phyloP scores from a whole-genome alignment of 2,888 invertebrate species.

The Rapana venosa region DNA sequence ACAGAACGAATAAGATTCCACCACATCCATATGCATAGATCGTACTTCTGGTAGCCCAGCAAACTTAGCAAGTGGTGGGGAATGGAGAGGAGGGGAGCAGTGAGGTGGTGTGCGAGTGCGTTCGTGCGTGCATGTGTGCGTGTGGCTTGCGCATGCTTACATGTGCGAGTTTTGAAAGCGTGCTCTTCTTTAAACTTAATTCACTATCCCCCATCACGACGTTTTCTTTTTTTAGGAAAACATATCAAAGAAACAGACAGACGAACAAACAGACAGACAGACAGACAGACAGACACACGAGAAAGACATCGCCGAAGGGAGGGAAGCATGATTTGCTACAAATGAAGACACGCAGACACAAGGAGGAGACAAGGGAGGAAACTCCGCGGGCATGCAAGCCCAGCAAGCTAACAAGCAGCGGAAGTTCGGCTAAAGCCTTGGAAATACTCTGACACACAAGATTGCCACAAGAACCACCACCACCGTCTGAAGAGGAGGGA shows the following conservation, averaged over 20 bases:
- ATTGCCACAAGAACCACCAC: background rate
- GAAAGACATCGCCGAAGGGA: background rate
- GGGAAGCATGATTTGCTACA: background rate
- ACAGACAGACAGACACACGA: background rate
- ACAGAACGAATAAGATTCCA: no score
- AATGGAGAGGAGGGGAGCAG: no score
- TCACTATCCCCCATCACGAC: no score
- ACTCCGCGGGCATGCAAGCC: conserved; percentile 19
- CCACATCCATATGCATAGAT: no score
- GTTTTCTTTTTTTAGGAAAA: background rate
- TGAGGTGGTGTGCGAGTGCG: no score
- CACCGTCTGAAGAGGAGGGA: background rate
- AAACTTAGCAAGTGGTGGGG: no score
- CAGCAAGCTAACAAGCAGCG: background rate
- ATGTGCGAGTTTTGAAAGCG: no score
- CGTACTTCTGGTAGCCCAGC: no score
- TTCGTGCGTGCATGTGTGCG: no score
- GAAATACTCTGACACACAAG: background rate
- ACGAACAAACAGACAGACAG: conserved; percentile 13
- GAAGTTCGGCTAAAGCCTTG: background rate
- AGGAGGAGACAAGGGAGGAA: conserved; percentile 4
- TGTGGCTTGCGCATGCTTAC: no score
- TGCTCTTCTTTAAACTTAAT: no score
- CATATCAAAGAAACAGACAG: conserved; percentile 9
- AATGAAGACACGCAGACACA: background rate